A percentile compares a stretch with the other conserved stretches of the same genome.
Evolutionary conservation across 2,113 vertebrate genomes (phyloP).

Genomic region (Alosa alosa): DNA sequence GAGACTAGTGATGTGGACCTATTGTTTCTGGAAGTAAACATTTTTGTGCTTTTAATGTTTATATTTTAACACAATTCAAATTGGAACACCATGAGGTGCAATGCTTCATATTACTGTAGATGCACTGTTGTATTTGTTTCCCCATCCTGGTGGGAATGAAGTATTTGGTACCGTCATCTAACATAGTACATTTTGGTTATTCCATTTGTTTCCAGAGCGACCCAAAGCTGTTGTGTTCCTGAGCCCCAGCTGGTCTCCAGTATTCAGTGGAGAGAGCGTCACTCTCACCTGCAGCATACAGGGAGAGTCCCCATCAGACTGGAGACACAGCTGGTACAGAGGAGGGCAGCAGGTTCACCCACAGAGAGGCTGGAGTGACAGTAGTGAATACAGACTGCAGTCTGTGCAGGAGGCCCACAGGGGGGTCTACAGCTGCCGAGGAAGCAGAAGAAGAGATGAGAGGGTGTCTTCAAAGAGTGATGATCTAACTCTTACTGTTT

Average conservation of each 20-base stretch:
- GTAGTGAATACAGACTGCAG: background rate
- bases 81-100: too few species aligned
- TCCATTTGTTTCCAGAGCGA: background rate
- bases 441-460: background rate
- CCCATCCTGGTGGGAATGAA: too few species aligned
- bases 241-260: background rate
- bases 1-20: too few species aligned
- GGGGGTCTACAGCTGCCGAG: background rate
- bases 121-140: too few species aligned
- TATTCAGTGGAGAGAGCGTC: background rate
- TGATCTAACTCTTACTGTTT: background rate
- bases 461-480: background rate
- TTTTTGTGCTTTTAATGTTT: too few species aligned
- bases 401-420: background rate
- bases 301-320: background rate
- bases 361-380: background rate
- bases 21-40: too few species aligned
- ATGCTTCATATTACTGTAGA: too few species aligned
- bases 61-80: too few species aligned
- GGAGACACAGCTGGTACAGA: background rate
- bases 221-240: background rate
- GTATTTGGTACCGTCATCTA: too few species aligned
- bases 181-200: too few species aligned
- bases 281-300: background rate
- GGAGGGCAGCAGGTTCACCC: background rate